Conservation (phyloP, 1,140 invertebrate genomes). For the Magallana angulata region DNA sequence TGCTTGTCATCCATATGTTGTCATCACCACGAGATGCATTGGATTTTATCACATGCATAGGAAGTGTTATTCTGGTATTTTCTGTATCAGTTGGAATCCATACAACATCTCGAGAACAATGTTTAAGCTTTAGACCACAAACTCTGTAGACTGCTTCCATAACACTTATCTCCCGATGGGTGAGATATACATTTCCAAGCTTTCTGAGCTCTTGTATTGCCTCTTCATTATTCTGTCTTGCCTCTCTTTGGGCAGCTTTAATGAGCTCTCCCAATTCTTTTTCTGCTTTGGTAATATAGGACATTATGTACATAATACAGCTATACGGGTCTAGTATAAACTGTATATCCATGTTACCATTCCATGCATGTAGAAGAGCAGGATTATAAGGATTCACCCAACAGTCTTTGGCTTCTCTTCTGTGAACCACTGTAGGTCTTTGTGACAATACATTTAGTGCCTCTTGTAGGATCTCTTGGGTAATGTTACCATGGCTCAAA, state of each 20-base stretch:
- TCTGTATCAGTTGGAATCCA: conserved; percentile 44
- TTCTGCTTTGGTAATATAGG: conserved; percentile 49
- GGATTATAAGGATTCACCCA: conserved; percentile 53
- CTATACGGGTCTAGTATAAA: conserved; percentile 41
- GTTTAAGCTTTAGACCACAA: conserved; percentile 43
- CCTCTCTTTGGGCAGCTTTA: conserved; percentile 43
- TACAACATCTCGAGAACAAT: conserved; percentile 37
- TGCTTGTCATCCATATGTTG: conserved; percentile 39
- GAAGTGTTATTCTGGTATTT: conserved; percentile 40
- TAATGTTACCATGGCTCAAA: conserved; percentile 12
- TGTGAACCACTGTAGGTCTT: conserved; percentile 24
- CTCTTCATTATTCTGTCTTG: conserved; percentile 42
- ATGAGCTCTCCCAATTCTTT: conserved; percentile 43
- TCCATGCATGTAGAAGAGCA: conserved; percentile 29
- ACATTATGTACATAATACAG: conserved; percentile 48
- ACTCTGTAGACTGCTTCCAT: conserved; percentile 49
- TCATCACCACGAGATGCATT: conserved; percentile 21
- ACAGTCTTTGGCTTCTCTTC: conserved; percentile 5
- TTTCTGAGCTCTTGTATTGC: conserved; percentile 31
- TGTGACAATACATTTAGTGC: conserved; percentile 34
- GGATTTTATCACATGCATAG: conserved; percentile 39
- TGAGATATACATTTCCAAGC: conserved; percentile 39
- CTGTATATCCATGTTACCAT: conserved; percentile 46
- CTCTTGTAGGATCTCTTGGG: conserved; percentile 25
- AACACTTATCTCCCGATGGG: conserved; percentile 31